Conservation (phyloP, 2,888 invertebrate species). For the Pachydiplax longipennis region DNA sequence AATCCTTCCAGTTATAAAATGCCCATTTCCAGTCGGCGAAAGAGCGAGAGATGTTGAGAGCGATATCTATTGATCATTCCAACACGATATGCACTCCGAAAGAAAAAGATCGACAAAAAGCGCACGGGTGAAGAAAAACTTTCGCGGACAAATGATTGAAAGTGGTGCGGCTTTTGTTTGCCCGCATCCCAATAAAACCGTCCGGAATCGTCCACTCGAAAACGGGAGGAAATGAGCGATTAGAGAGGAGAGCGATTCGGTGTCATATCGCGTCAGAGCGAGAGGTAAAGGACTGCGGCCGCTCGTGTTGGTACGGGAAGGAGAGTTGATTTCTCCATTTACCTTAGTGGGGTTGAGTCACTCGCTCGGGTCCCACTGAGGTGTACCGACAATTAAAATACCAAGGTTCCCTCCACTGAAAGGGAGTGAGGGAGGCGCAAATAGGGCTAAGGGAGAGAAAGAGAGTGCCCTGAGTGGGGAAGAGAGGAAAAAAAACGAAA, state of each 20-base stretch:
- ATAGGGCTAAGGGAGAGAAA: not conserved
- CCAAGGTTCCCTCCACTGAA: not conserved
- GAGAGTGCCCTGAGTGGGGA: not conserved
- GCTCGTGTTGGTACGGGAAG: not conserved
- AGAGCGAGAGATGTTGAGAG: not conserved
- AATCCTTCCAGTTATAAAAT: not conserved
- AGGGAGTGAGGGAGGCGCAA: not conserved
- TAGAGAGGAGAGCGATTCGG: not conserved
- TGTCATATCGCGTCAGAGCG: not conserved
- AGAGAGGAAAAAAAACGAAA: not conserved
- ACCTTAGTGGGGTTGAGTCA: not conserved
- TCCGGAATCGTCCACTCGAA: too few relatives aligned
- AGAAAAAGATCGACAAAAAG: not conserved
- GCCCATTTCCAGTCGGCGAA: not conserved
- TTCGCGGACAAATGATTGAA: not conserved
- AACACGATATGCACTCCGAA: not conserved
- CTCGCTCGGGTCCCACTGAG: not conserved
- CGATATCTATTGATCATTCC: not conserved
- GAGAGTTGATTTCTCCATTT: slow-evolving; percentile 15
- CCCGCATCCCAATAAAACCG: too few relatives aligned
- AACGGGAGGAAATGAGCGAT: not conserved
- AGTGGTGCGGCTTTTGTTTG: not conserved
- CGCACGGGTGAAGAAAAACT: not conserved
- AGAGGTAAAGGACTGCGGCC: not conserved
- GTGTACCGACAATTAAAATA: slow-evolving; percentile 21